A percentile compares a stretch with the other conserved stretches of the same genome.
Conservation (phyloP, 2,797 vertebrate genomes). For the Hypotaenidia okinawae region DNA sequence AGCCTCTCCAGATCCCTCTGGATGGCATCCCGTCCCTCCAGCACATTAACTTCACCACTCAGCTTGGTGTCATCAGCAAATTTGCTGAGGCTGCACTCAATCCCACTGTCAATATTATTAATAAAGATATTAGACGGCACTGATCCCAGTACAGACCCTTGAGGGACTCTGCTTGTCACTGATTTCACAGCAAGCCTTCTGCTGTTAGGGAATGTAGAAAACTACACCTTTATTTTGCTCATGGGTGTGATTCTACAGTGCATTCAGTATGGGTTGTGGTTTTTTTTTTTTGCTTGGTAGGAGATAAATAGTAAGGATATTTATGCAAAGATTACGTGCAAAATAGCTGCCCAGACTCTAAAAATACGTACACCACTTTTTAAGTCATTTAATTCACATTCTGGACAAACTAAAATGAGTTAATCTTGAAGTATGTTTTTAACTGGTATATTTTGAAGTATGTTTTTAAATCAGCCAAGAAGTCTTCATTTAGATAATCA, state of each 20-base stretch:
- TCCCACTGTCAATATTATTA: too few species aligned
- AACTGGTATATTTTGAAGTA: neutral
- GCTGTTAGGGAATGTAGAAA: neutral
- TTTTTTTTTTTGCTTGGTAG: neutral
- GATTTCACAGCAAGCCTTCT: neutral
- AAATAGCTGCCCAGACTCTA: neutral
- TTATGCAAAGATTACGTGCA: neutral
- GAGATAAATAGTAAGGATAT: neutral
- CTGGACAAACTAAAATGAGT: neutral
- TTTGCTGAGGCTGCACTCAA: too few species aligned
- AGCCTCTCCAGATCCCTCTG: too few species aligned
- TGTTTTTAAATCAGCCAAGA: neutral
- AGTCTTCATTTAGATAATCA: neutral
- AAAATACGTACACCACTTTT: accelerated
- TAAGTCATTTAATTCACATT: neutral
- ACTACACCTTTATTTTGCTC: neutral
- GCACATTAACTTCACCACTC: too few species aligned
- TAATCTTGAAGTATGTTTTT: neutral
- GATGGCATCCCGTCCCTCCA: too few species aligned
- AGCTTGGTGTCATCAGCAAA: too few species aligned
- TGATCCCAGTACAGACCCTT: too few species aligned
- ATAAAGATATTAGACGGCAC: too few species aligned
- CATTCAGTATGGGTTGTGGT: neutral
- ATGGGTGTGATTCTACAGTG: neutral
- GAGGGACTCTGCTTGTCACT: too few species aligned